phyloP scores from a whole-genome alignment of 2,888 invertebrate species.

The Rapana venosa region DNA sequence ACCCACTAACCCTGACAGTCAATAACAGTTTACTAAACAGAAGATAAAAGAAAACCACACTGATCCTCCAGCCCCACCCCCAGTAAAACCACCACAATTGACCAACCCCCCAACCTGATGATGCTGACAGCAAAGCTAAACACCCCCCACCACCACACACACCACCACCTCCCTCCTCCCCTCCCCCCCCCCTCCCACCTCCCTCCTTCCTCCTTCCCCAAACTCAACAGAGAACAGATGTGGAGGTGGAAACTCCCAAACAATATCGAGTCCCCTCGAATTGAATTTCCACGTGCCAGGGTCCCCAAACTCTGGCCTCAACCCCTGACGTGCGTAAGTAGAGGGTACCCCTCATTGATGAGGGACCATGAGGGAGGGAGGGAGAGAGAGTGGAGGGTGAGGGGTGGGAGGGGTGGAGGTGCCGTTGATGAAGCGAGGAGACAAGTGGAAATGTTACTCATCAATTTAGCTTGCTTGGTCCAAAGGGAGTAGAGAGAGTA shows the following conservation, averaged over 20 bases:
- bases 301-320: constrained; percentile 21
- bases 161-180: neutral
- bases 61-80: too few species aligned
- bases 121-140: too few species aligned
- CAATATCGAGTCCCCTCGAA: constrained; percentile 52
- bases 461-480: constrained; percentile 37
- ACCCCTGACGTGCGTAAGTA: constrained; percentile 55
- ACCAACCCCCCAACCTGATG: too few species aligned
- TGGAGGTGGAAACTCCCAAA: constrained; percentile 50
- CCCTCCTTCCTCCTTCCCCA: neutral
- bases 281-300: constrained; percentile 55
- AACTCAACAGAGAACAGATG: constrained; percentile 47
- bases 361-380: neutral
- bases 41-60: too few species aligned
- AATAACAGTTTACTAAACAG: too few species aligned
- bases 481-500: constrained; percentile 29
- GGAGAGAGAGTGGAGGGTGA: neutral
- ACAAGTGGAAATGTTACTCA: constrained; percentile 37
- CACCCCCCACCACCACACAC: neutral
- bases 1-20: too few species aligned
- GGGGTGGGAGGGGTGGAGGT: neutral
- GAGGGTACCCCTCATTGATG: constrained; percentile 16
- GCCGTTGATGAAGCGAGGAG: constrained; percentile 21
- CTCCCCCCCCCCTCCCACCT: neutral
- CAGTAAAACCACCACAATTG: too few species aligned